Percentiles rank a stretch among this genome's conserved stretches.
Conservation (phyloP, 2,888 invertebrate genomes). For the Rhingia rostrata region DNA sequence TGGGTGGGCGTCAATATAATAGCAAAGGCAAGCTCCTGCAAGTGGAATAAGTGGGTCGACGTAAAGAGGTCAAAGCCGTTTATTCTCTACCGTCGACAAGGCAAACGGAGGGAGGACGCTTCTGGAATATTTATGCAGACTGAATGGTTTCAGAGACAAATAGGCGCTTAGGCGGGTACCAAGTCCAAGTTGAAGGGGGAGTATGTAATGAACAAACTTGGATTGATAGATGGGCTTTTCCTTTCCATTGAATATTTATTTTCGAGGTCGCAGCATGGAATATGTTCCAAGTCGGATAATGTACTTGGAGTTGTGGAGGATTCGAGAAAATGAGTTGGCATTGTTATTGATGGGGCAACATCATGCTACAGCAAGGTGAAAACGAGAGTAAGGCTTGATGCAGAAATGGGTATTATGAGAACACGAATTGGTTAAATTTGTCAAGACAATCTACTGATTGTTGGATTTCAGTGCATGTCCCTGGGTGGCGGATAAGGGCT, state of each 20-base stretch:
- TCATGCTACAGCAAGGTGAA: no score
- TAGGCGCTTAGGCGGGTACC: conserved; percentile 1
- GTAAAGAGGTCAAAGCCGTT: conserved; percentile 52
- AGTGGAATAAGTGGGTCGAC: conserved; percentile 25
- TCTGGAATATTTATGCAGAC: conserved; percentile 29
- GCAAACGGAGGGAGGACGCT: conserved; percentile 32
- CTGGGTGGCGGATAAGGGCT: no score
- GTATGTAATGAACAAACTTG: conserved; percentile 3
- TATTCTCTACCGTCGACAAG: conserved; percentile 10
- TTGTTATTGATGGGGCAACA: no score
- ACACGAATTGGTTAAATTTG: no score
- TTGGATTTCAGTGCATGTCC: no score
- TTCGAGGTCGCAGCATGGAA: neutral
- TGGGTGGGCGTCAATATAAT: conserved; percentile 37
- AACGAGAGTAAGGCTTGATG: no score
- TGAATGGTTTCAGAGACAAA: conserved; percentile 1
- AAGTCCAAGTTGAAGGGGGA: neutral
- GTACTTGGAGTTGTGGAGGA: no score
- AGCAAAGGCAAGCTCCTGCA: conserved; percentile 4
- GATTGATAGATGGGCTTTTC: neutral
- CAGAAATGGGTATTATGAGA: no score
- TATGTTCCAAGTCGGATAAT: neutral
- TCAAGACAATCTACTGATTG: no score
- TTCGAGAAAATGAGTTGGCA: neutral
- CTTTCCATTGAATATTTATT: neutral